Conservation (phyloP, 2,113 vertebrate species). For the Galemys pyrenaicus region DNA sequence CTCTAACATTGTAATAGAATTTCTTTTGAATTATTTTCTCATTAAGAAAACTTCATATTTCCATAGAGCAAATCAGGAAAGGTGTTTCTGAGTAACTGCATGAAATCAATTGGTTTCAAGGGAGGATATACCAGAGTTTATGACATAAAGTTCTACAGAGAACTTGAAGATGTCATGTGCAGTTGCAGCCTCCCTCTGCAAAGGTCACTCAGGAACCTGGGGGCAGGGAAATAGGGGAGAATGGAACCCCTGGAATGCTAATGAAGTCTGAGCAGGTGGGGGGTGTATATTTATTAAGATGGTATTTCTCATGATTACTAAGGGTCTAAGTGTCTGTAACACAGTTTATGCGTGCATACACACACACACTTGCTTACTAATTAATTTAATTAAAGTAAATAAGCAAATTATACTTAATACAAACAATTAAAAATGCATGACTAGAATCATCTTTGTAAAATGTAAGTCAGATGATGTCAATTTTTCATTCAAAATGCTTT, state of each 20-base stretch:
- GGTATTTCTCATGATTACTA: not conserved
- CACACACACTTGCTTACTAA: not conserved
- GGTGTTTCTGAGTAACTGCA: not conserved
- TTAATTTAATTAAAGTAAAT: not conserved
- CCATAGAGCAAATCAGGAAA: not conserved
- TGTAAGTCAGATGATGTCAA: not conserved
- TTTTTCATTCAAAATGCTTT: not conserved
- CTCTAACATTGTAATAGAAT: not conserved
- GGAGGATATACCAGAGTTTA: too few species aligned
- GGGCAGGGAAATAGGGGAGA: too few species aligned
- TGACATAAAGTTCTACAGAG: too few species aligned
- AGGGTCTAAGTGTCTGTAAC: not conserved
- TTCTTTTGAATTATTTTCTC: not conserved
- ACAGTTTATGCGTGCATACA: not conserved
- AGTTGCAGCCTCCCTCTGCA: too few species aligned
- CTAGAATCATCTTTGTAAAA: not conserved
- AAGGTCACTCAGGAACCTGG: too few species aligned
- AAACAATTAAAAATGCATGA: not conserved
- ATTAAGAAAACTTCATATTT: not conserved
- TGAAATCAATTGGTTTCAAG: too few species aligned
- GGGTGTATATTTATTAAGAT: not conserved
- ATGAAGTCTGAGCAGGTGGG: too few species aligned
- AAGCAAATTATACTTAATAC: not conserved
- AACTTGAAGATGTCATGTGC: too few species aligned
- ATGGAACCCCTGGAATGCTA: too few species aligned